Conservation (phyloP, 2,888 invertebrate genomes). For the Zaprionus obscuricornis region DNA sequence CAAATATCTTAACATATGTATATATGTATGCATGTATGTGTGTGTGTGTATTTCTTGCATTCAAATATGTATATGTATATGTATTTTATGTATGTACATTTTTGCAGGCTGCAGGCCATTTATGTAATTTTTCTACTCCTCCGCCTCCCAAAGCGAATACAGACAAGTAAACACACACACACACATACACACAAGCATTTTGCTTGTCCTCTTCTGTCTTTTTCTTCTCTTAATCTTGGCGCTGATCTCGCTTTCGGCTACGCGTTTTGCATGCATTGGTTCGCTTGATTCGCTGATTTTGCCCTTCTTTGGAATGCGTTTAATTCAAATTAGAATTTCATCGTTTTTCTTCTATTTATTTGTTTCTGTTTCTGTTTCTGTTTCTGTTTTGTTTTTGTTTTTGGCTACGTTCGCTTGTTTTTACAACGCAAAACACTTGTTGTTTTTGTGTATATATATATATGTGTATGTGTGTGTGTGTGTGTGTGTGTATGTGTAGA, state of each 20-base stretch:
- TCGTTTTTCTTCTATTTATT: slow-evolving; percentile 50
- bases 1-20: slow-evolving; percentile 1
- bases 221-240: slow-evolving; percentile 56
- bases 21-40: not conserved
- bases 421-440: slow-evolving; percentile 77
- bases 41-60: not conserved
- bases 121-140: slow-evolving; percentile 51
- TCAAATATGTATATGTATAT: slow-evolving; percentile 27
- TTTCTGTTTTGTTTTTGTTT: slow-evolving; percentile 45
- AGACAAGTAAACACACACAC: slow-evolving; percentile 1
- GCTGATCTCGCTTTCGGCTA: slow-evolving; percentile 62
- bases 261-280: slow-evolving; percentile 71
- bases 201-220: slow-evolving; percentile 22
- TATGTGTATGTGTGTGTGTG: slow-evolving; percentile 10
- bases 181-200: not conserved
- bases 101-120: slow-evolving; percentile 57
- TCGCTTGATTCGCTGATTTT: slow-evolving; percentile 18
- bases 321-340: slow-evolving; percentile 72
- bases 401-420: slow-evolving; percentile 61
- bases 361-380: slow-evolving; percentile 46
- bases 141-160: not conserved
- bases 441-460: slow-evolving; percentile 26
- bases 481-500: slow-evolving; percentile 1
- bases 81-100: slow-evolving; percentile 8
- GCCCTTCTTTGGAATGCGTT: slow-evolving; percentile 73